phyloP scores from a whole-genome alignment of 1,140 invertebrate species.

The Dufourea novaeangliae region DNA sequence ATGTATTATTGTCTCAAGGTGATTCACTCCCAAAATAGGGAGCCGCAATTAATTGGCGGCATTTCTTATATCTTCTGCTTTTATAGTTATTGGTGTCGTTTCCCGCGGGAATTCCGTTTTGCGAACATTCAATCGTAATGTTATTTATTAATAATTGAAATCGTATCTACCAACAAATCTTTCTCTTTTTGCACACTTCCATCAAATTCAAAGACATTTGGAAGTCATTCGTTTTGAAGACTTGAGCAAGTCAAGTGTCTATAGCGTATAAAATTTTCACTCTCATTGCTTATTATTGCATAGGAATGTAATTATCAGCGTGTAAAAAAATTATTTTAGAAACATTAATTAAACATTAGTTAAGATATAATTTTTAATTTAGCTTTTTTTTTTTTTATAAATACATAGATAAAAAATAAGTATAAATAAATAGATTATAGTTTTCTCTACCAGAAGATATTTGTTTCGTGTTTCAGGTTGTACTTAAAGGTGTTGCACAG shows the following conservation, averaged over 20 bases:
- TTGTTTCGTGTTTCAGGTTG: conserved; percentile 54
- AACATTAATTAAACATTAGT: neutral
- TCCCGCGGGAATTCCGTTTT: neutral
- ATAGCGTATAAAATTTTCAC: too few relatives aligned
- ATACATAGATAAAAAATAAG: conserved; percentile 10
- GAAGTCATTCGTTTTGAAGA: too few relatives aligned
- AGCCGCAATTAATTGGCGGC: conserved; percentile 26
- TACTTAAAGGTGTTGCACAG: neutral
- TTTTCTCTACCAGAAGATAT: conserved; percentile 37
- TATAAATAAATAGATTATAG: conserved; percentile 43
- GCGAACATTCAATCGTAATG: neutral
- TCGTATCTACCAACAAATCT: neutral
- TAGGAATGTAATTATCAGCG: neutral
- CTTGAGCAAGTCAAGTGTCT: too few relatives aligned
- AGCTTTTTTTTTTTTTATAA: neutral
- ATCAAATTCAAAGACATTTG: too few relatives aligned
- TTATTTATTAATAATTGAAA: neutral
- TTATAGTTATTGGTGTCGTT: neutral
- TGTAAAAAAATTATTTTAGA: neutral
- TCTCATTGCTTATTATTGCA: neutral
- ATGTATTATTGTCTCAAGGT: conserved; percentile 63
- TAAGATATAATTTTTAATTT: neutral
- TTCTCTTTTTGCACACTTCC: neutral
- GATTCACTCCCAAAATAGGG: conserved; percentile 69
- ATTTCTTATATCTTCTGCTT: conserved; percentile 16